Evolutionary conservation across 2,797 vertebrate genomes (phyloP).

Genomic region (Peromyscus nudipes): DNA sequence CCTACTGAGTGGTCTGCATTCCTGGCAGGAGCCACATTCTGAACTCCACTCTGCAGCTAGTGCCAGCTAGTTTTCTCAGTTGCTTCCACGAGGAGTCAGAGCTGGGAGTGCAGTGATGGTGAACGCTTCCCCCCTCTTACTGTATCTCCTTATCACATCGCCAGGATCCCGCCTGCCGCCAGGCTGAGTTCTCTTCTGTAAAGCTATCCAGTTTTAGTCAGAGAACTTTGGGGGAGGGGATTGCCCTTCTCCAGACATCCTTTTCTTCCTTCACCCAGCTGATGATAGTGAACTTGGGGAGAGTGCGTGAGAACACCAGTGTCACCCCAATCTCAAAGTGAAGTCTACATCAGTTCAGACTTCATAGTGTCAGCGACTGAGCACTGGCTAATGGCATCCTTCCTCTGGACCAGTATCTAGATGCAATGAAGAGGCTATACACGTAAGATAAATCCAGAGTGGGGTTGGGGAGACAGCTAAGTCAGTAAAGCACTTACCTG

Average conservation of each 20-base stretch:
- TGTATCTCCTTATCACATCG: not conserved
- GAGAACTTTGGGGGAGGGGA: not conserved
- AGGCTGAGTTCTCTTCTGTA: not conserved
- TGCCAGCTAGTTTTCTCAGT: not conserved
- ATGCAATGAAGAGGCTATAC: not conserved
- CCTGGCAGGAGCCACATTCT: not conserved
- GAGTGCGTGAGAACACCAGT: not conserved
- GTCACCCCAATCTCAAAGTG: not conserved
- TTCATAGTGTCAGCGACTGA: not conserved
- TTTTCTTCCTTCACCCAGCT: not conserved
- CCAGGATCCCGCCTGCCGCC: not conserved
- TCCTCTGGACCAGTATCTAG: not conserved
- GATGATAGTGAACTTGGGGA: not conserved
- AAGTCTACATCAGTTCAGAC: not conserved
- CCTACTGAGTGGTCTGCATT: accelerated
- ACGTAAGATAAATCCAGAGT: not conserved
- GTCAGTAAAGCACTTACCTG: not conserved
- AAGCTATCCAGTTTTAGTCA: not conserved
- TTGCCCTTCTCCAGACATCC: not conserved
- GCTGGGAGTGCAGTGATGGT: not conserved
- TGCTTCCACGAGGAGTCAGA: not conserved
- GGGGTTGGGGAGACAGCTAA: not conserved
- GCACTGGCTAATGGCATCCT: too few species aligned
- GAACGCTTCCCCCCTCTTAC: too few species aligned
- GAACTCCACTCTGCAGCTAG: not conserved